Base-by-base conservation (phyloP, 1,140 invertebrate genomes). In the Triops cancriformis region DNA sequence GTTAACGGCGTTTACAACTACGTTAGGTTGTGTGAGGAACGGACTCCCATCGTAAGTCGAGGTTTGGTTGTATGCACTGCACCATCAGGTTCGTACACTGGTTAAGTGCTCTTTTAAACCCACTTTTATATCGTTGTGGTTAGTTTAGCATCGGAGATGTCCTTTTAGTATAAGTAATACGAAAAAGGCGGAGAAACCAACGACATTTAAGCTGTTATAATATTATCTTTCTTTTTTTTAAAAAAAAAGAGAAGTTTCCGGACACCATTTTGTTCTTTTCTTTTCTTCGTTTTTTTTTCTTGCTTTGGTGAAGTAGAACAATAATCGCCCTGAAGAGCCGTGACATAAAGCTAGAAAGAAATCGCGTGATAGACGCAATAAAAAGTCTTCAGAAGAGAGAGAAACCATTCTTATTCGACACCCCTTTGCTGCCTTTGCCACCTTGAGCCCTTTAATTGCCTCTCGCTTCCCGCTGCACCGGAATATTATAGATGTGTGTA, bases 381-480 rank as follows among this genome's bases (percentile, higher is more conserved):
- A 64, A 64, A 64, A 64, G n/a, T 64, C 14, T 64, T n/a, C 23
- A 64, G 14, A 45, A 45, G 43, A 45, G n/a, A 64, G 18, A 64
- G 23, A 64, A 23, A 64, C 51, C 51, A 64, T 64, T 64, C 51
- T 64, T 64, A 64, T 64, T 64, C 51, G 51, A 64, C 51, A 64
- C 51, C 51, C 51, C 51, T 64, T 64, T 64, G 51, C 51, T 64
- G 51, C 51, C 51, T 64, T 64, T 64, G 51, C 51, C 51, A 64
- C 51, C 51, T 64, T 64, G 51, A 7, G 51, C 51, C 51, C 51
- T 64, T 64, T 64, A 64, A 64, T 64, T 64, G 51, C 51, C 51
- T 64, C n/a, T 64, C 51, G 51, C 51, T 64, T 64, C 51, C 51
- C 51, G 51, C 51, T 64, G 18, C 51, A 64, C 51, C 51, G 51